Evolutionary conservation across 30 jellyfish, hydroid and myxozoan species (phyloP).

Genomic region (Nemopilema nomurai): DNA sequence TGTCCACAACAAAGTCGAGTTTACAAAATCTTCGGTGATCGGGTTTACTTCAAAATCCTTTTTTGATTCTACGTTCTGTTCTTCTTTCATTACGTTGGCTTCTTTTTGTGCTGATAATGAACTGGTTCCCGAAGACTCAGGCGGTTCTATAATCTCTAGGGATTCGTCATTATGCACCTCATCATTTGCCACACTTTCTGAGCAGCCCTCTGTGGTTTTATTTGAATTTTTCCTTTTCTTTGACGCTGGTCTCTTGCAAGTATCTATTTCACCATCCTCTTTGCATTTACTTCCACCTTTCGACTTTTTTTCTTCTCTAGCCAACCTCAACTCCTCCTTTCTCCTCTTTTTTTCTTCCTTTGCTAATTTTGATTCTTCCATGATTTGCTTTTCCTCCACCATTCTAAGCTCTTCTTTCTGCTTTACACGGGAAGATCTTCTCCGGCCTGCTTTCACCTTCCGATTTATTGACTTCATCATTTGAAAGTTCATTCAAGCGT

Average conservation of each 20-base stretch:
- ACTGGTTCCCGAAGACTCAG: neutral
- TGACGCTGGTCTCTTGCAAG: conserved; percentile 15
- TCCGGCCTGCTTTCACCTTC: conserved; percentile 20
- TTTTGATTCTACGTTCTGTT: neutral
- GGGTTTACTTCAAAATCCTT: conserved; percentile 25
- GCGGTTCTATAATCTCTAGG: neutral
- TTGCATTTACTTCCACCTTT: neutral
- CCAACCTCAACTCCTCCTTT: neutral
- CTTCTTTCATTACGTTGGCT: neutral
- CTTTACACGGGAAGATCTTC: conserved; percentile 61
- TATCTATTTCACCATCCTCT: neutral
- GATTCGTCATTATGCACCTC: neutral
- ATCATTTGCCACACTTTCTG: neutral
- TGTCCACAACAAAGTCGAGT: conserved; percentile 89
- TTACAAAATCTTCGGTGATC: conserved; percentile 66
- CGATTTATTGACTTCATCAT: neutral
- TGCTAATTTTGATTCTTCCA: neutral
- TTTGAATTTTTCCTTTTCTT: conserved; percentile 30
- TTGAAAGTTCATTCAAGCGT: neutral
- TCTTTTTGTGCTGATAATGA: neutral
- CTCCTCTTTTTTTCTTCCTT: neutral
- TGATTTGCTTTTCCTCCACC: conserved; percentile 11
- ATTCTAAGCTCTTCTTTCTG: conserved; percentile 21
- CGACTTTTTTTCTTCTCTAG: neutral
- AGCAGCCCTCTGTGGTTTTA: neutral